Percentiles rank a stretch among this genome's conserved stretches.
Conservation (phyloP, 1,140 invertebrate species). For the Orchestia grillus region DNA sequence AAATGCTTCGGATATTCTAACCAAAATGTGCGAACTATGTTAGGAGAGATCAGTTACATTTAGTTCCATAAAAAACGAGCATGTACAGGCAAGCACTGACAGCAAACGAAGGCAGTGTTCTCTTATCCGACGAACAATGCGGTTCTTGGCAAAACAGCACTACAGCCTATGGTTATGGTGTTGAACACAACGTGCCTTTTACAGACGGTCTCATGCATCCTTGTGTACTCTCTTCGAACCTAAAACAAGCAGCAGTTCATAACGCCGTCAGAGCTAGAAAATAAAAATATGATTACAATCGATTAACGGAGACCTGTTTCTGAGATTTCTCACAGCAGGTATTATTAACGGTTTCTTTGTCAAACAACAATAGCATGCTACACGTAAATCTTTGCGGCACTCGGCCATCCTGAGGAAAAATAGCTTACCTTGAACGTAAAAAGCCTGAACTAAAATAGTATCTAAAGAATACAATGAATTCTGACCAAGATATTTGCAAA, state of each 20-base stretch:
- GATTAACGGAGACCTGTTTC: neutral
- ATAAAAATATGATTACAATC: neutral
- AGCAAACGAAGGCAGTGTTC: conserved; percentile 28
- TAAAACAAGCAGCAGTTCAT: neutral
- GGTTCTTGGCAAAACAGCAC: neutral
- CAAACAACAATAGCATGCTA: neutral
- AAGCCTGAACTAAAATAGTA: neutral
- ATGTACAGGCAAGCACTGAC: neutral
- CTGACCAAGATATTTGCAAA: too few species aligned
- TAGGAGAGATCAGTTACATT: neutral
- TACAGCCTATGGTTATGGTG: neutral
- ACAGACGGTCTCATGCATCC: neutral
- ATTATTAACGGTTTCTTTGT: neutral
- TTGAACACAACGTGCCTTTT: neutral
- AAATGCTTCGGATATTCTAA: neutral
- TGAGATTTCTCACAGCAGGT: neutral
- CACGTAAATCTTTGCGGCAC: neutral
- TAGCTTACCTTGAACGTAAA: neutral
- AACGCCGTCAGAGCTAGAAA: neutral
- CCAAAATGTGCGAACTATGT: neutral
- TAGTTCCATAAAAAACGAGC: neutral
- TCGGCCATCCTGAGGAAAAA: neutral
- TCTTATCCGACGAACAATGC: conserved; percentile 1
- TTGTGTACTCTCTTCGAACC: neutral
- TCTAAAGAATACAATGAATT: too few species aligned